Evolutionary conservation across 1,140 invertebrate species (phyloP), one percentile per base, ranked within the genome.

Genomic region (Bombus ignitus): DNA sequence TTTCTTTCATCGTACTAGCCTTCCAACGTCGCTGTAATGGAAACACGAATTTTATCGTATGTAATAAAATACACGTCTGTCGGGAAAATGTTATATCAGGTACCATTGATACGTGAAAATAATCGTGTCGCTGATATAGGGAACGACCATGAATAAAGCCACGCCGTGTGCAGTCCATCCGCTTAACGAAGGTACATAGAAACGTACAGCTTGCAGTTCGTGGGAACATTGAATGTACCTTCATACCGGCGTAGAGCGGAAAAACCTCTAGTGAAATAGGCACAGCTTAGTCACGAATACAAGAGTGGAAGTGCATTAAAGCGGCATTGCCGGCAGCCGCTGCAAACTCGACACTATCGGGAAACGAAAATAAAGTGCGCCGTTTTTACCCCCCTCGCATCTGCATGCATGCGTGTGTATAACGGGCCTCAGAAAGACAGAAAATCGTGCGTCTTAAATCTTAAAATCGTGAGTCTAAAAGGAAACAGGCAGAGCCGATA

Each of bases 251-350:
- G 78, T n/a, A 37, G 79, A 72, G 39, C 44, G 83, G 77, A 68
- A 85, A 85, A 81, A 68, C 42, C 83, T 74, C 39, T 62, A 22
- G 83, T 18, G 78, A 74, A 85, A 85, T 81, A 81, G 77, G 77
- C 78, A 59, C 78, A 74, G 83, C 83, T 81, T 81, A 81, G 83
- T 81, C 83, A 68, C 83, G 78, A 74, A 81, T 81, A 72, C 83
- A 72, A 85, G 83, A 85, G 76, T 68, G 83, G 83, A 81, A 85
- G 83, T 85, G 71, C 78, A 85, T 85, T 85, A 85, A 85, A 85
- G 71, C 83, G 59, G 83, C 83, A 81, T 85, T 74, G 83, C 78
- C 65, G 47, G 25, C 75, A 59, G 77, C 78, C 57, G 78, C 78
- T 81, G 77, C 83, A 81, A 81, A 80, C 83, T 81, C 78, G 83